Base-by-base conservation (phyloP, 1,140 invertebrate species). In the Gerris buenoi region DNA sequence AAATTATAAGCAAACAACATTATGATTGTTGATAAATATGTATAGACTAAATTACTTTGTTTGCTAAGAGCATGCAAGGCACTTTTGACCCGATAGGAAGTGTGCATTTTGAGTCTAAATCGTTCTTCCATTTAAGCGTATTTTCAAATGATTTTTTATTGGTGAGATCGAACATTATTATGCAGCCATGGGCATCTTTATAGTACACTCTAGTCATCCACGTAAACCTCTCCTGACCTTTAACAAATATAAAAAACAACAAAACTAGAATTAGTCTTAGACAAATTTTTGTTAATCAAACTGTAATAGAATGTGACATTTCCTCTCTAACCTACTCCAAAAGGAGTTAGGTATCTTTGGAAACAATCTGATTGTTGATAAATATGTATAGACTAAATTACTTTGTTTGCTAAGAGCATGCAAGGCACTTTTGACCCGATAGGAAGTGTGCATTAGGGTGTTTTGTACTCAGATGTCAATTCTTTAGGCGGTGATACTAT, bases 201-300 rank as follows among this genome's bases (percentile, higher is more conserved):
- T 84, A 85, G 72, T 84, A 85, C 1, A 84, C 83, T 67, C 83
- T 72, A 1, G 83, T 84, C 83, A 85, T 84, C 75, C 82, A 84
- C 1, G 82, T 83, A 70, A 84, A 84, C 67, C 83, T 74, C 71
- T 84, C 83, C 75, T 85, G 83, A 63, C 83, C 83, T 79, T 69
- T 13, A 72, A 72, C 58, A 60, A 22, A 13, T 60, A 14, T 22
- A n/a, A n/a, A n/a, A n/a, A n/a, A n/a, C n/a, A n/a, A n/a, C n/a
- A n/a, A n/a, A n/a, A n/a, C n/a, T n/a, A n/a, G n/a, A n/a, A n/a
- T n/a, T n/a, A n/a, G n/a, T n/a, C n/a, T n/a, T n/a, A n/a, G n/a
- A n/a, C n/a, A n/a, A n/a, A n/a, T n/a, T n/a, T n/a, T n/a, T n/a
- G n/a, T n/a, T n/a, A n/a, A n/a, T n/a, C n/a, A n/a, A n/a, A n/a